phyloP scores from a whole-genome alignment of 2,113 vertebrate species.

The Lucifuga dentata region DNA sequence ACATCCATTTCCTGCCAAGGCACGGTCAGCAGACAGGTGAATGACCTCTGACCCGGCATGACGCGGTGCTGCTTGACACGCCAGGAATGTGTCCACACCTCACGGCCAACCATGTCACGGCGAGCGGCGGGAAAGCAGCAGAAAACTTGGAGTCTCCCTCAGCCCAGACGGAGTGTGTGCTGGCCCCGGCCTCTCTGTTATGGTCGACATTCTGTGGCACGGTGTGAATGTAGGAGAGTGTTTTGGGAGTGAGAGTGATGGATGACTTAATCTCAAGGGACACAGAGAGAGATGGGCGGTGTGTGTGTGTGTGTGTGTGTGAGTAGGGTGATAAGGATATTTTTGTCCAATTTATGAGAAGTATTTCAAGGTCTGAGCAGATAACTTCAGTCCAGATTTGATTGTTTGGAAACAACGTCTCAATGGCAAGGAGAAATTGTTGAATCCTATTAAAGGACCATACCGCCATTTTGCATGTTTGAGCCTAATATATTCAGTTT shows the following conservation, averaged over 20 bases:
- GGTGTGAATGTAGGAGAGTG: conserved; percentile 67
- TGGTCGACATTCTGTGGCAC: conserved; percentile 69
- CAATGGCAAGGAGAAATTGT: not conserved
- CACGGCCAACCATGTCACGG: conserved; percentile 61
- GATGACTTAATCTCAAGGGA: conserved; percentile 63
- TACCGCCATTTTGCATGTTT: too few species aligned
- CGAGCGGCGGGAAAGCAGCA: conserved; percentile 12
- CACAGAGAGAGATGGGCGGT: conserved; percentile 12
- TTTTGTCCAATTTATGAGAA: conserved; percentile 69
- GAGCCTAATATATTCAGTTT: too few species aligned
- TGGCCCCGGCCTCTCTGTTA: conserved; percentile 57
- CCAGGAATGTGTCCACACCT: conserved; percentile 77
- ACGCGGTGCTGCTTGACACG: conserved; percentile 31
- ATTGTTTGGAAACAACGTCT: conserved; percentile 27
- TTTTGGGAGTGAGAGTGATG: conserved; percentile 64
- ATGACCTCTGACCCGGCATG: conserved; percentile 57
- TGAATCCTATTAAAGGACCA: too few species aligned
- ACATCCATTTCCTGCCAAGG: conserved; percentile 36
- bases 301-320: conserved; percentile 4
- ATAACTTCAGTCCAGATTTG: conserved; percentile 7
- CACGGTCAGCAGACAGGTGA: conserved; percentile 62
- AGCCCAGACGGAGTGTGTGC: conserved; percentile 62
- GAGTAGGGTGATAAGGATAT: conserved; percentile 69
- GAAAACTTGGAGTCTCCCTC: conserved; percentile 40
- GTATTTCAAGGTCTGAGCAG: conserved; percentile 67